Percentiles rank a stretch among this genome's conserved stretches.
phyloP scores from a whole-genome alignment of 2,888 invertebrate species.

The Amphipoea oculea region DNA sequence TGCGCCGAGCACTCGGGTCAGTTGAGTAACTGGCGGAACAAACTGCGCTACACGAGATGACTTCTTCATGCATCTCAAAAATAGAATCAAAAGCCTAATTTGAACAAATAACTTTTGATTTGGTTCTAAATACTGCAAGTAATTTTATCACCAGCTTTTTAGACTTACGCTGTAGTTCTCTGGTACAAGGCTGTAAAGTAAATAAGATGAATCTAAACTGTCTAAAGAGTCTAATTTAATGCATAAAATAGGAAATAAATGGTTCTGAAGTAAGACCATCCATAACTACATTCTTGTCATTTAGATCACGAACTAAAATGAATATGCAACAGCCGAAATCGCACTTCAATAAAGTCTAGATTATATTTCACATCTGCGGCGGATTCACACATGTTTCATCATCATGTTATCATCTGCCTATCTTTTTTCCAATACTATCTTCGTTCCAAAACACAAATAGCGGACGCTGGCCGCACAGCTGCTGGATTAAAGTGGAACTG shows the following conservation, averaged over 20 bases:
- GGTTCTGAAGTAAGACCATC: background rate
- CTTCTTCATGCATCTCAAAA: too few relatives aligned
- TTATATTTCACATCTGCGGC: conserved; percentile 9
- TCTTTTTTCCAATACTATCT: too few relatives aligned
- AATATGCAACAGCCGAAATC: conserved; percentile 6
- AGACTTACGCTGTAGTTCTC: background rate
- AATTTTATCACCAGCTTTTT: background rate
- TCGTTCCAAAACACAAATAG: too few relatives aligned
- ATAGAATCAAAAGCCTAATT: too few relatives aligned
- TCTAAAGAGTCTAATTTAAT: background rate
- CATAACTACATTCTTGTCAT: conserved; percentile 6
- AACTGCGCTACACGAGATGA: too few relatives aligned
- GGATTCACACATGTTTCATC: background rate
- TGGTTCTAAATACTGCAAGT: too few relatives aligned
- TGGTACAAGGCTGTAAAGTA: background rate
- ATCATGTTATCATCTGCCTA: too few relatives aligned
- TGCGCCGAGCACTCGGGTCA: too few relatives aligned
- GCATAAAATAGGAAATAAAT: conserved; percentile 32
- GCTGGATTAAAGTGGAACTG: too few relatives aligned
- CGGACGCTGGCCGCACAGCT: too few relatives aligned
- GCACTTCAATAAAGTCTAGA: background rate
- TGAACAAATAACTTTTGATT: too few relatives aligned
- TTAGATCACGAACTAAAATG: conserved; percentile 22
- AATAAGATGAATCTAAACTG: background rate
- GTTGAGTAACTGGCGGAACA: too few relatives aligned